These are phyloP conservation scores for Macropus fuliginosus DNA, from an alignment of 2,797 vertebrate species.

Conservation along the genomic window DNA sequence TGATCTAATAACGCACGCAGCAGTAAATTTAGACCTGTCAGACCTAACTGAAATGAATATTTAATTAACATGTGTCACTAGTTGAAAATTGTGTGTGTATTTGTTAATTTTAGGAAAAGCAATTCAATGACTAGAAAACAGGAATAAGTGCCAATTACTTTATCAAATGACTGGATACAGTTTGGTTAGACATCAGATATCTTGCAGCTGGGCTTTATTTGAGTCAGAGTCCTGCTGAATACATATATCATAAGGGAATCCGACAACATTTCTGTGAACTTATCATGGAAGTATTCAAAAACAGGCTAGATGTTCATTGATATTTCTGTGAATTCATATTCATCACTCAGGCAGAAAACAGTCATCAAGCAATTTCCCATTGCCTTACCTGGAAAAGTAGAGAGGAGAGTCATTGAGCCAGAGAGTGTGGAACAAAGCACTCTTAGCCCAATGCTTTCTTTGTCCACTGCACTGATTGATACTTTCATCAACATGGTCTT, in stretches of 20 bases:
- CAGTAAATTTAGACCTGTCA: conserved; percentile 10
- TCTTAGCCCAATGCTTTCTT: background rate
- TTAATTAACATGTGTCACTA: conserved; percentile 38
- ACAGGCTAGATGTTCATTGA: background rate
- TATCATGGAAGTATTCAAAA: background rate
- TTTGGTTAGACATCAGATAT: background rate
- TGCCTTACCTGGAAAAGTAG: background rate
- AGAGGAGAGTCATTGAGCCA: background rate
- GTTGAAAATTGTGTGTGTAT: conserved; percentile 26
- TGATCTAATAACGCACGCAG: background rate
- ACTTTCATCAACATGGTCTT: background rate
- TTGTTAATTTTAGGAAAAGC: conserved; percentile 13
- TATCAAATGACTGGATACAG: background rate
- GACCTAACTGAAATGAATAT: background rate
- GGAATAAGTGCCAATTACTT: background rate
- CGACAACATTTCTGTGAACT: background rate
- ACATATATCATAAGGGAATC: background rate
- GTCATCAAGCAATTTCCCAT: background rate
- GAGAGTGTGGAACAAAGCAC: background rate
- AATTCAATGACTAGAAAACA: conserved; percentile 14
- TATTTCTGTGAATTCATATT: background rate
- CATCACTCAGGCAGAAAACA: conserved; percentile 1
- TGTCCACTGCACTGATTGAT: background rate
- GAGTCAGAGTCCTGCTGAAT: background rate
- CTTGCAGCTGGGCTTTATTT: background rate